Evolutionary conservation across 2,797 vertebrate species (phyloP), one percentile per base, ranked within the genome.

Genomic region (Anableps anableps): DNA sequence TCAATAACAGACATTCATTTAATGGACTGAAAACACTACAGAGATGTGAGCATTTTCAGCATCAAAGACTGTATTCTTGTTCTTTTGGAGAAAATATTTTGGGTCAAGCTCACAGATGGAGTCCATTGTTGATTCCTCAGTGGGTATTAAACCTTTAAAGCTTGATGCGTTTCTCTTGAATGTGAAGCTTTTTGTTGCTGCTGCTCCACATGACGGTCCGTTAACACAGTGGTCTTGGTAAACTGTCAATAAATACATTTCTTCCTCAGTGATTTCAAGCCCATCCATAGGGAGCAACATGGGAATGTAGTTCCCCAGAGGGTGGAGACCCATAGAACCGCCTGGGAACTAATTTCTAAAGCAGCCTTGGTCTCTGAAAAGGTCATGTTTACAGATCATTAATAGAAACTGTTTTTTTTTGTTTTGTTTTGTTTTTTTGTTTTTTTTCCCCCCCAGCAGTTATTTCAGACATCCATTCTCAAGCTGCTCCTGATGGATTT

Each of bases 311-410:
- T 85, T 84, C 81, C 88, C 76, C 48, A 36, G 9, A 76, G 81
- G 74, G 60, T 41, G 38, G 78, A 77, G 87, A 81, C 71, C 60
- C 71, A 76, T 81, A 82, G 79, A 71, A 82, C 58, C 83, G 83
- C 85, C 84, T 90, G 85, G 85, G 86, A 90, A 92, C 72, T 64
- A 53, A 74, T 71, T 84, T 86, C 72, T 64, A 62, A 83, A 85
- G 85, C 81, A 79, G 87, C 82, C 82, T 64, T 29, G 72, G 80
- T 84, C 80, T 92, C 81, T 71, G 88, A 92, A 86, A 64, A 88
- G 93, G 93, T 93, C 92, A 89, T 90, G 92, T 92, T 93, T 93
- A 88, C 58, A 66, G 80, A 87, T 92, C 92, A 92, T 93, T 91
- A 94, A 95, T 94, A 94, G 90, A 79, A 83, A 82, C 71, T 75